phyloP scores from a whole-genome alignment of 2,888 invertebrate genomes.

The Lydus trimaculatus region DNA sequence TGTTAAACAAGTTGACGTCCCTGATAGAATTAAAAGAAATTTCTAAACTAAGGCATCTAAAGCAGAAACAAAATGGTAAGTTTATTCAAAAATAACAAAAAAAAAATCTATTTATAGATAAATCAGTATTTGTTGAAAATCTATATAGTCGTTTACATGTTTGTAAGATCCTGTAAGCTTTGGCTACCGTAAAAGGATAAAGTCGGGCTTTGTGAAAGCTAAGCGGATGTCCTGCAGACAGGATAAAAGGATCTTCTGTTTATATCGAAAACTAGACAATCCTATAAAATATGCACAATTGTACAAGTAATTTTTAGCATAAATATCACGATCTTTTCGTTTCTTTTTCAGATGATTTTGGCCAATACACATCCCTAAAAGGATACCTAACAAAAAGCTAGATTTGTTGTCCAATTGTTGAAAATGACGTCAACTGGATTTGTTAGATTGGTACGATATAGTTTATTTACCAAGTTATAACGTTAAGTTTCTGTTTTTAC shows the following conservation, averaged over 20 bases:
- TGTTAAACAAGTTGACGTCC: conserved; percentile 9
- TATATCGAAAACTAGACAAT: conserved; percentile 15
- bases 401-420: not conserved
- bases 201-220: conserved; percentile 16
- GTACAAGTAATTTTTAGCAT: not conserved
- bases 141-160: conserved; percentile 22
- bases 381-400: not conserved
- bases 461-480: not conserved
- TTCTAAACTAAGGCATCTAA: not conserved
- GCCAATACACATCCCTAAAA: not conserved
- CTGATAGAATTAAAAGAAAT: not conserved
- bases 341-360: not conserved
- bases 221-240: conserved; percentile 27
- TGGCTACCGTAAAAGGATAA: conserved; percentile 20
- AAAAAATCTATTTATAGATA: not conserved
- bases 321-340: not conserved
- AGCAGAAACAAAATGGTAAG: not conserved
- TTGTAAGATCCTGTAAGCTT: conserved; percentile 22
- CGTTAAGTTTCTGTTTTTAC: conserved; percentile 8
- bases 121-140: not conserved
- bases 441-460: not conserved
- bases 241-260: conserved; percentile 26
- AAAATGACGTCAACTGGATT: conserved; percentile 9
- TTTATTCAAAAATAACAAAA: not conserved
- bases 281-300: conserved; percentile 14